A percentile compares a stretch with the other conserved stretches of the same genome.
These are phyloP conservation scores for Smittia aterrima DNA, from an alignment of 2,888 invertebrate species.

Conservation along the genomic window DNA sequence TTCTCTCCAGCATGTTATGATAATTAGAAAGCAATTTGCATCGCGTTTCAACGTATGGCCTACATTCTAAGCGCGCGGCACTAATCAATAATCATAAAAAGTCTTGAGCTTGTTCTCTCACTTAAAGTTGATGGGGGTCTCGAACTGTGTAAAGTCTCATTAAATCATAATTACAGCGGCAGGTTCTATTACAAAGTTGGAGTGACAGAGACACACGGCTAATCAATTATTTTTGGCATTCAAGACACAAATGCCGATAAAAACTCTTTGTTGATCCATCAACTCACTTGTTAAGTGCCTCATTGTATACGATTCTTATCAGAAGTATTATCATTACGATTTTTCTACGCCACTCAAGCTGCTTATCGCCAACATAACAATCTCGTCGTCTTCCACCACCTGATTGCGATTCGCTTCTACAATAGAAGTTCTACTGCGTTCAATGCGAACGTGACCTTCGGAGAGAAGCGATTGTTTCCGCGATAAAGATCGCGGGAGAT, in stretches of 20 bases:
- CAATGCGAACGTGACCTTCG: neutral
- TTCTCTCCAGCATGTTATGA: slow-evolving; percentile 17
- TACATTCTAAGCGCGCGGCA: neutral
- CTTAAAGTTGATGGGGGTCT: neutral
- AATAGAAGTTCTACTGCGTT: neutral
- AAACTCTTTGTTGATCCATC: neutral
- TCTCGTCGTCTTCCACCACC: neutral
- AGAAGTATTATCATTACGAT: neutral
- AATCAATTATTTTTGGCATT: neutral
- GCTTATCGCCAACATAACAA: neutral
- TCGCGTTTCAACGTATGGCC: neutral
- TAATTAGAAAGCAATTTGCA: slow-evolving; percentile 27
- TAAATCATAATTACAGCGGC: neutral
- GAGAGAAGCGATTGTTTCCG: neutral
- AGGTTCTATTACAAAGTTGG: neutral
- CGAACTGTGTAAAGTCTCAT: neutral
- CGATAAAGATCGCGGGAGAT: neutral
- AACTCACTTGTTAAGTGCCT: neutral
- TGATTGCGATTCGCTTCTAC: neutral
- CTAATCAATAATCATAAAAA: slow-evolving; percentile 16
- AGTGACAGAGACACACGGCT: neutral
- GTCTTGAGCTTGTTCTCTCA: neutral
- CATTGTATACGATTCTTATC: neutral
- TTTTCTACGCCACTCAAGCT: neutral
- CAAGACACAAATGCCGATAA: neutral